phyloP scores from a whole-genome alignment of 1,140 invertebrate species.

The Uloborus diversus region DNA sequence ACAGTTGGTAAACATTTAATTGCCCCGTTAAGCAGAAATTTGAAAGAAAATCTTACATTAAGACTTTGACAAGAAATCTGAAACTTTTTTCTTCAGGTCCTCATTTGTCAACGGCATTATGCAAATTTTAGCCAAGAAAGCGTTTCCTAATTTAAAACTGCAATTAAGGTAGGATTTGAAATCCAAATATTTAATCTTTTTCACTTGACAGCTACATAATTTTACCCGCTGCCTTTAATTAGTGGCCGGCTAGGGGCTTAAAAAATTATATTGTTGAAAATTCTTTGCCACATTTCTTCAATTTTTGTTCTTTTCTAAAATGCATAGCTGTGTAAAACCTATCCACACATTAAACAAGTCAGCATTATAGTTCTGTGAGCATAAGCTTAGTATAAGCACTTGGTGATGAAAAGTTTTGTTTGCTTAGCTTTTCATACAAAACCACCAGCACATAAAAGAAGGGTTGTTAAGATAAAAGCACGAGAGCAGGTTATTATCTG shows the following conservation, averaged over 20 bases:
- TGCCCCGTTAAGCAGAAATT: background rate
- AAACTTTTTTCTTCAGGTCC: slow-evolving; percentile 6
- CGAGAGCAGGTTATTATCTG: too few relatives aligned
- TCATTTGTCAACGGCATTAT: slow-evolving; percentile 5
- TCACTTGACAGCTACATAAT: slow-evolving; percentile 22
- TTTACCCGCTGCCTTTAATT: slow-evolving; percentile 40
- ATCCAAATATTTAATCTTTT: slow-evolving; percentile 38
- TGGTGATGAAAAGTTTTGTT: too few relatives aligned
- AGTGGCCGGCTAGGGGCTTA: slow-evolving; percentile 26
- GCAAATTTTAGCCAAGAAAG: background rate
- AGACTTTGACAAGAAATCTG: background rate
- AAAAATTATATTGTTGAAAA: too few relatives aligned
- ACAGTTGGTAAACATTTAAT: slow-evolving; percentile 29
- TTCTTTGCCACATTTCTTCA: too few relatives aligned
- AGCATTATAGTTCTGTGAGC: too few relatives aligned
- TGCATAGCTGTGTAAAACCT: too few relatives aligned
- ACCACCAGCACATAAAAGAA: too few relatives aligned
- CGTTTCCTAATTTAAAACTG: slow-evolving; percentile 43
- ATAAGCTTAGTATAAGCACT: too few relatives aligned
- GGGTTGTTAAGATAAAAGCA: too few relatives aligned
- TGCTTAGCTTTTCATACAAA: too few relatives aligned
- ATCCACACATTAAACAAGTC: too few relatives aligned
- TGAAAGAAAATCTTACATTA: background rate
- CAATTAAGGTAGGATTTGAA: slow-evolving; percentile 48
- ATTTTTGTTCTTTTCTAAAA: too few relatives aligned